Percentiles rank a stretch among this genome's conserved stretches.
Evolutionary conservation across 2,113 vertebrate species (phyloP).

Genomic region (Mus musculus): GRCm39 chr13:77481501-77482000

Average conservation of each 20-base stretch:
- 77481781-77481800: slow-evolving; percentile 56
- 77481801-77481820: slow-evolving; percentile 67
- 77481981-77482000: slow-evolving; percentile 59
- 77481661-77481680: slow-evolving; percentile 51
- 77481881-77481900: slow-evolving; percentile 52
- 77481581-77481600: slow-evolving; percentile 63
- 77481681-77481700: slow-evolving; percentile 28
- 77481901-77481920: slow-evolving; percentile 68
- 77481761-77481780: slow-evolving; percentile 65
- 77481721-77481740: slow-evolving; percentile 65
- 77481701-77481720: slow-evolving; percentile 52
- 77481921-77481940: slow-evolving; percentile 46
- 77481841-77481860: slow-evolving; percentile 70
- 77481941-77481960: slow-evolving; percentile 64
- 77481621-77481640: slow-evolving; percentile 22
- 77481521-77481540: slow-evolving; percentile 79
- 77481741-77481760: slow-evolving; percentile 66
- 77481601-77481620: slow-evolving; percentile 68
- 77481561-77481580: slow-evolving; percentile 75
- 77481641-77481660: slow-evolving; percentile 45
- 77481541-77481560: slow-evolving; percentile 85
- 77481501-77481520: slow-evolving; percentile 79
- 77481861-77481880: slow-evolving; percentile 62
- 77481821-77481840: slow-evolving; percentile 62
- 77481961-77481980: slow-evolving; percentile 57